These are phyloP conservation scores for Artibeus jamaicensis DNA, from an alignment of 2,797 vertebrate species.

Conservation along the genomic window DNA sequence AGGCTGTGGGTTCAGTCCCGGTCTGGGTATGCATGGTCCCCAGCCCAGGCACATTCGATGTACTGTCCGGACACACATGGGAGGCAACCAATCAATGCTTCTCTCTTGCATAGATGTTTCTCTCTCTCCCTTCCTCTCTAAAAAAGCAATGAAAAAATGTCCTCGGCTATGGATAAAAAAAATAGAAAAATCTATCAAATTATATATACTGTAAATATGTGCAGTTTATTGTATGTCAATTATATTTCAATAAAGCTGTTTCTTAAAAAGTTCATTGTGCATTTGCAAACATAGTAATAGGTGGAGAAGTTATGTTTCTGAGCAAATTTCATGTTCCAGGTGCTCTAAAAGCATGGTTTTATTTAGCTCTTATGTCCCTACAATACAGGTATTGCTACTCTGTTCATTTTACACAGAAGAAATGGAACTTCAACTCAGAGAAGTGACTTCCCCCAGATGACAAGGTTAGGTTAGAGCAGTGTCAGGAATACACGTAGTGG, in stretches of 20 bases:
- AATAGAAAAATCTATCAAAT: not conserved
- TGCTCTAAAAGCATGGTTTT: not conserved
- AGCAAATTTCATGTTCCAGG: not conserved
- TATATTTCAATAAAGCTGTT: not conserved
- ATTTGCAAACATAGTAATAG: not conserved
- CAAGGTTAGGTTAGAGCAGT: not conserved
- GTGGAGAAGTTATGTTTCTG: not conserved
- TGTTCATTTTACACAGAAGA: slow-evolving; percentile 18
- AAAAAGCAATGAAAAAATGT: not conserved
- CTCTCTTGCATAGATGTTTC: not conserved
- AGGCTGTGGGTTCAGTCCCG: not conserved
- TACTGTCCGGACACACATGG: not conserved
- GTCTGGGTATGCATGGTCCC: not conserved
- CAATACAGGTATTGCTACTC: not conserved
- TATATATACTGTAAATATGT: not conserved
- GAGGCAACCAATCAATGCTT: not conserved
- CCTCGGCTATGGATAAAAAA: not conserved
- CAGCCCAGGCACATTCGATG: not conserved
- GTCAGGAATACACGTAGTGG: not conserved
- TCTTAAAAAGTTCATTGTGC: not conserved
- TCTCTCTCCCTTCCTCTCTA: not conserved
- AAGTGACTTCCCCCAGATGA: not conserved
- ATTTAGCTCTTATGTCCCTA: not conserved
- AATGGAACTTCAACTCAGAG: not conserved
- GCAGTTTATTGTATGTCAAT: not conserved